Base-by-base conservation (phyloP, 2,888 invertebrate genomes). In the Ectemnius lituratus region DNA sequence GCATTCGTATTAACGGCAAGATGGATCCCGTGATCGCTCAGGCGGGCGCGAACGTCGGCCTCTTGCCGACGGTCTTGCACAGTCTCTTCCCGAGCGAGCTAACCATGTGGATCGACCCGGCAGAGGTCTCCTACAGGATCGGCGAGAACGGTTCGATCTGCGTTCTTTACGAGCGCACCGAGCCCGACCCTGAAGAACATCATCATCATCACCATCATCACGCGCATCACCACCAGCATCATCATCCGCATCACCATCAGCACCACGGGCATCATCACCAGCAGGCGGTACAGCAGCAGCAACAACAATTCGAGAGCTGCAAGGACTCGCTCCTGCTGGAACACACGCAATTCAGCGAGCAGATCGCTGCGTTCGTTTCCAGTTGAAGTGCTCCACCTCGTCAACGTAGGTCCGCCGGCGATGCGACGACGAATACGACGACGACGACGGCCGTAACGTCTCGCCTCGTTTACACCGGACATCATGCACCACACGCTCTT, bases 51-150 rank as follows among this genome's bases (percentile, higher is more conserved):
- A 92, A 93, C 82, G 93, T 93, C 85, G 95, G 95, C 67, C 91
- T 95, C 52, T 89, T 92, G 75, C 93, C 94, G 76, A 91, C 92
- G 74, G 91, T 93, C 80, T 91, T 94, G 73, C 92, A 93, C 79
- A 90, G 87, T 62, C 84, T 92, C 70, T 93, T 95, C 78, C 95
- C 95, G 28, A 92, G 92, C 83, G 95, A 95, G 91, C 92, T 95
- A 16, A 95, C 95, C 45, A 93, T 95, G 91, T 95, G 95, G 95
- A 94, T 95, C 78, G 95, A 95, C 88, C 95, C 95, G 2, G 92
- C 92, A 82, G 95, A 95, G 91, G 95, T 95, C 8, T 93, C 93
- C 13, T 94, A 94, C 89, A 90, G 94, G 84, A 93, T 94, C 83
- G 94, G 94, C 27, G 94, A 94, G 86, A 93, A 94, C 84, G 94